Conservation (phyloP, 2,113 vertebrate genomes). For the Pelecanus crispus region DNA sequence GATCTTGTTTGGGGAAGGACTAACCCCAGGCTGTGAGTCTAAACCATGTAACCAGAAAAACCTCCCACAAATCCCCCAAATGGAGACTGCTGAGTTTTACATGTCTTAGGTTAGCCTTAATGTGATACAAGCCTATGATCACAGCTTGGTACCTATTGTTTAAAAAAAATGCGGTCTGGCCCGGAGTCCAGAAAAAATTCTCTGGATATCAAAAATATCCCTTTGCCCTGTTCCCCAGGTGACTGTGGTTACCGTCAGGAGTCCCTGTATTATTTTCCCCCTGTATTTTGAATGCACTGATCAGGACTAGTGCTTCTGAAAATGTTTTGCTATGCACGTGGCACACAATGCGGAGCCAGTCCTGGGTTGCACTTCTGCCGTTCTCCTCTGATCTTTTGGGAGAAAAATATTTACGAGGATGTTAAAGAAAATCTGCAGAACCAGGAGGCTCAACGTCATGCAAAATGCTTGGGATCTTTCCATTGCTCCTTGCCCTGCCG, state of each 20-base stretch:
- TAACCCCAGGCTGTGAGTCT: neutral
- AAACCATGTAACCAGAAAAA: neutral
- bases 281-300: neutral
- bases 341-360: neutral
- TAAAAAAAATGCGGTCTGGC: neutral
- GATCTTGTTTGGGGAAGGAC: neutral
- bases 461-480: neutral
- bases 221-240: neutral
- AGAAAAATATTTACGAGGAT: neutral
- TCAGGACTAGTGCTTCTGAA: neutral
- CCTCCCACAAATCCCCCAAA: neutral
- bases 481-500: neutral
- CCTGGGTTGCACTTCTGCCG: neutral
- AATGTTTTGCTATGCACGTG: neutral
- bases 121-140: neutral
- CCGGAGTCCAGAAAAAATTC: neutral
- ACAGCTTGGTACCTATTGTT: neutral
- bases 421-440: neutral
- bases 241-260: neutral
- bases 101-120: slow-evolving; percentile 28
- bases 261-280: neutral
- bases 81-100: neutral
- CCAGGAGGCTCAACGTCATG: neutral
- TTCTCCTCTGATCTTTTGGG: neutral
- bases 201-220: neutral